These are phyloP conservation scores for Lateolabrax maculatus DNA, from an alignment of 2,797 vertebrate genomes.

Conservation along the genomic window DNA sequence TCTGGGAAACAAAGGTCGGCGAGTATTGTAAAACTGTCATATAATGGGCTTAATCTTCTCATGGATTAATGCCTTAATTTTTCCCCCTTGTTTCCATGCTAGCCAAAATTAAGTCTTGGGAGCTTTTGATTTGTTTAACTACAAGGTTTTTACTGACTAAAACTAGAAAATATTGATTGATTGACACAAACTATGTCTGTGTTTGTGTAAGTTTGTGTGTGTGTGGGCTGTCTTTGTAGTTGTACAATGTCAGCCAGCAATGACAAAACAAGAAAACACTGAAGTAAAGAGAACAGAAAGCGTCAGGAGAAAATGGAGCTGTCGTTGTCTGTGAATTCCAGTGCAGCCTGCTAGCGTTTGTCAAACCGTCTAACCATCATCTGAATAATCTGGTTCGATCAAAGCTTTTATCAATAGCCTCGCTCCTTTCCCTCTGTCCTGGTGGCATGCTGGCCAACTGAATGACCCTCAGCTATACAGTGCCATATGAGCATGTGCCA, in stretches of 20 bases:
- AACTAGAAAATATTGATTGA: conserved; percentile 29
- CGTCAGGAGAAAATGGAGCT: neutral
- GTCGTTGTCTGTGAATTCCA: conserved; percentile 36
- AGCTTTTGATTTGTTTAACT: conserved; percentile 31
- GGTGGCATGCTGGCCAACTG: conserved; percentile 49
- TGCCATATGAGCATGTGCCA: conserved; percentile 50
- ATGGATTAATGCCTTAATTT: conserved; percentile 34
- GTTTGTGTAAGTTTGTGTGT: conserved; percentile 5
- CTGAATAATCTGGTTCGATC: conserved; percentile 52
- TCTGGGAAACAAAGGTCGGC: conserved; percentile 13
- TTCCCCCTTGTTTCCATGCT: neutral
- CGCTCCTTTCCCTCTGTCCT: conserved; percentile 44
- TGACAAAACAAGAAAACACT: conserved; percentile 10
- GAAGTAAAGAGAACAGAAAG: neutral
- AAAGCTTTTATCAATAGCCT: conserved; percentile 56
- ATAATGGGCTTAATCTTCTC: conserved; percentile 12
- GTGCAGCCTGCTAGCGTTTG: conserved; percentile 29
- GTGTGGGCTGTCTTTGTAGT: neutral
- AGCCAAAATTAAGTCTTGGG: conserved; percentile 1
- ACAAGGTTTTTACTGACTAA: conserved; percentile 22
- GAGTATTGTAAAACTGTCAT: conserved; percentile 26
- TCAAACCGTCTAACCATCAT: conserved; percentile 39
- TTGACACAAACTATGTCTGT: conserved; percentile 4
- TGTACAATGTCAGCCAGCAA: neutral
- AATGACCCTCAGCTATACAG: conserved; percentile 58